Conservation (phyloP, 2,113 vertebrate genomes). For the Seriola rivoliana region DNA sequence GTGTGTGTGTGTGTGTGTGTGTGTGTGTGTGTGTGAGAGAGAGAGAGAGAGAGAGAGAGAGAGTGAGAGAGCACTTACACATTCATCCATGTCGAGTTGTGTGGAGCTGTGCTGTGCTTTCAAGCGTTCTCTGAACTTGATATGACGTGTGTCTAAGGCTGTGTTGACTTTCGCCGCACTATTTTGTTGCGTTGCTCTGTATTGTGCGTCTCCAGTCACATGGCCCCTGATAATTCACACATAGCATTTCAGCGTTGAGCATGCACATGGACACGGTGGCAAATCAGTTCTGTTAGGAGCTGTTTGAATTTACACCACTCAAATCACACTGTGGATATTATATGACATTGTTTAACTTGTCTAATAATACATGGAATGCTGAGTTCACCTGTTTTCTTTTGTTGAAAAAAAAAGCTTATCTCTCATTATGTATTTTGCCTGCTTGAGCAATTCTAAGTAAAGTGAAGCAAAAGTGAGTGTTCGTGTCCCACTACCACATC, state of each 20-base stretch:
- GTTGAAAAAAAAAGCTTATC: slow-evolving; percentile 21
- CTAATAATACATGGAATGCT: slow-evolving; percentile 32
- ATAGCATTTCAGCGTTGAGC: not conserved
- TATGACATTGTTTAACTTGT: slow-evolving; percentile 7
- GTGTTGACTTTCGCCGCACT: slow-evolving; percentile 36
- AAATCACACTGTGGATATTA: not conserved
- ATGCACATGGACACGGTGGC: not conserved
- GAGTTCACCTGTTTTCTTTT: slow-evolving; percentile 38
- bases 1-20: slow-evolving; percentile 75
- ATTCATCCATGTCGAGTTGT: slow-evolving; percentile 66
- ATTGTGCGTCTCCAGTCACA: slow-evolving; percentile 15
- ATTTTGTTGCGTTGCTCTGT: slow-evolving; percentile 18
- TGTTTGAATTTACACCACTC: not conserved
- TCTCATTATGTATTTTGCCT: slow-evolving; percentile 45
- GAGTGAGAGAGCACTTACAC: slow-evolving; percentile 51
- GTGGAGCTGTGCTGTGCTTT: slow-evolving; percentile 63
- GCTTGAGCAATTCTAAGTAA: slow-evolving; percentile 57
- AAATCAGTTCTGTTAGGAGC: not conserved
- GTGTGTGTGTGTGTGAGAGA: slow-evolving; percentile 75
- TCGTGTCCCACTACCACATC: slow-evolving; percentile 50
- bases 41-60: slow-evolving; percentile 45
- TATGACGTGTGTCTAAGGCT: slow-evolving; percentile 52
- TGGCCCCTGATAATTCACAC: slow-evolving; percentile 20
- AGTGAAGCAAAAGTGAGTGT: slow-evolving; percentile 63
- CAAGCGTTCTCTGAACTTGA: slow-evolving; percentile 56